Base-by-base conservation (phyloP, 2,888 invertebrate species). In the Ariolimax columbianus region DNA sequence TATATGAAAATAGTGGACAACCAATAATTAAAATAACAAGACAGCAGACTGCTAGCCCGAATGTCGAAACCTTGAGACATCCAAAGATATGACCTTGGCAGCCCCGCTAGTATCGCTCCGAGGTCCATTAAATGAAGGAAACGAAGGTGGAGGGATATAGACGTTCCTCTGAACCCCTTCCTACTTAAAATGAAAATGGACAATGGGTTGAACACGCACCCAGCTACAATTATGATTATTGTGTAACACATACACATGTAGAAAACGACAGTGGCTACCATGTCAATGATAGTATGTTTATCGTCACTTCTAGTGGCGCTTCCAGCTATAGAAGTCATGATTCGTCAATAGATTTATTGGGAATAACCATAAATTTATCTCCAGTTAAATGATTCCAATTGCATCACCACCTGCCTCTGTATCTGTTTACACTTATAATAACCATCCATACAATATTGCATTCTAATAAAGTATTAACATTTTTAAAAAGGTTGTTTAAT, bases 41-140 rank as follows among this genome's bases (percentile, higher is more conserved):
- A 47, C 1, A 80, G 30, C n/a, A 68, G 30, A 43, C 33, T 43
- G 19, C 23, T 36, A 19, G 66, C 19, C 51, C 70, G 26, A 0
- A 14, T 36, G 1, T 30, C 43, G 0, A 47, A 14, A 3, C 36
- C 70, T n/a, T n/a, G 43, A 23, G 68, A 36, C 40, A 19, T 11
- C 70, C 33, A 36, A 19, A 70, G 17, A 26, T 63, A 47, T 4
- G 30, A 68, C 23, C 68, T 66, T 30, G 36, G 47, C 36, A 55
- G 47, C 7, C 70, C 80, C 26, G 30, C 36, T 26, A 80, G 19
- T 26, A 70, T 80, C 14, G 33, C 70, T 9, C 80, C 80, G 0
- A 80, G 51, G n/a, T 80, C 80, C 33, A 47, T 80, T 11, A 80
- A n/a, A 19, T 63, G 43, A 30, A 79, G 66, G 51, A 80, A 80